Evolutionary conservation across 2,113 vertebrate genomes (phyloP).

Genomic region (Lonchura striata): DNA sequence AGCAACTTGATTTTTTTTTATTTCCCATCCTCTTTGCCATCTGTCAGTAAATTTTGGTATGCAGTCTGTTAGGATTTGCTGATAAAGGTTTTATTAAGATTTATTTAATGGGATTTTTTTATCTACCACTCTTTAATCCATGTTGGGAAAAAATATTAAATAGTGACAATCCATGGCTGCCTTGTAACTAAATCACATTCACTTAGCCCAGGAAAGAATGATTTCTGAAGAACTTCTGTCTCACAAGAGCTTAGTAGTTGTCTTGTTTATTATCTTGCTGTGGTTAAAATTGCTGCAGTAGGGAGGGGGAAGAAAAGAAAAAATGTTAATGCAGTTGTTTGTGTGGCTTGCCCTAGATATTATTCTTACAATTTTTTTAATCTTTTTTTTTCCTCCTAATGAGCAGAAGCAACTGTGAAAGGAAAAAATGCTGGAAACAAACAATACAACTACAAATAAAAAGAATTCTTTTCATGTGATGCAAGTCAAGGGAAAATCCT

Average conservation of each 20-base stretch:
- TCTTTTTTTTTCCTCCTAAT: slow-evolving; percentile 4
- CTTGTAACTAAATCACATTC: slow-evolving; percentile 7
- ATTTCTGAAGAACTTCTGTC: slow-evolving; percentile 30
- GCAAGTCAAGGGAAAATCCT: slow-evolving; percentile 50
- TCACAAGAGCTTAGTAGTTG: slow-evolving; percentile 29
- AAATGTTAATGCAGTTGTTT: slow-evolving; percentile 50
- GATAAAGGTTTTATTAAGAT: slow-evolving; percentile 49
- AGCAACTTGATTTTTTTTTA: not conserved
- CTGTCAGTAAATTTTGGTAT: not conserved
- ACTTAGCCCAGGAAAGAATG: not conserved
- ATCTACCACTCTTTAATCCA: slow-evolving; percentile 26
- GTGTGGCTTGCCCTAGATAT: slow-evolving; percentile 57
- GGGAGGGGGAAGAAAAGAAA: not conserved
- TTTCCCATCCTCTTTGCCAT: slow-evolving; percentile 47
- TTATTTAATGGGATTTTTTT: slow-evolving; percentile 48
- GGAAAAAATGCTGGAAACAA: slow-evolving; percentile 51
- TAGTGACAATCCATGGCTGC: not conserved
- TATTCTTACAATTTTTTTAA: not conserved
- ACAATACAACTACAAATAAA: slow-evolving; percentile 63
- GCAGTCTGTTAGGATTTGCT: slow-evolving; percentile 33
- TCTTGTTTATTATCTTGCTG: slow-evolving; percentile 16
- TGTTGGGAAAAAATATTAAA: slow-evolving; percentile 30
- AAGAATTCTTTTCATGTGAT: slow-evolving; percentile 65
- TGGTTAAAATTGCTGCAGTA: slow-evolving; percentile 24
- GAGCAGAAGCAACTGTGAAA: slow-evolving; percentile 37